Conservation (phyloP, 2,888 invertebrate species). For the Andricus quercusramuli region DNA sequence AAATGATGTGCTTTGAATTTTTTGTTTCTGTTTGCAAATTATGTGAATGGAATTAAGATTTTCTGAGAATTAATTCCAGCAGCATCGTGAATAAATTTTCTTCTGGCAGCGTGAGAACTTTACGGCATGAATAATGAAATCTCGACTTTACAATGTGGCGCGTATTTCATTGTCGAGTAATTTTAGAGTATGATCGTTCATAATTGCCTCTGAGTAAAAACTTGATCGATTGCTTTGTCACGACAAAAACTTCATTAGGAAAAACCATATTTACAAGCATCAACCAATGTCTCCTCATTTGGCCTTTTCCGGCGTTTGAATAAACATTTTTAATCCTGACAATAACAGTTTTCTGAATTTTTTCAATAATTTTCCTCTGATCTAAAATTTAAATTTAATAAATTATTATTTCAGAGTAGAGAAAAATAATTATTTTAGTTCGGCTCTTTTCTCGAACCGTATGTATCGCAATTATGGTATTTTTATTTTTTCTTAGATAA, state of each 20-base stretch:
- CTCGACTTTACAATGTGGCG: not conserved
- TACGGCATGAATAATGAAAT: not conserved
- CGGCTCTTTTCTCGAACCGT: not conserved
- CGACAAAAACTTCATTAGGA: not conserved
- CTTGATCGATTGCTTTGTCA: not conserved
- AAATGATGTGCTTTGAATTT: not conserved
- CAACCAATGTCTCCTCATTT: not conserved
- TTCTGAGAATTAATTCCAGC: not conserved
- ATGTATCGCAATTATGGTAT: not conserved
- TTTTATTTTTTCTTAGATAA: not conserved
- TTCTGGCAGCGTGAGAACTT: not conserved
- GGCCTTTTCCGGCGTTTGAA: not conserved
- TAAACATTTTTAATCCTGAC: not conserved
- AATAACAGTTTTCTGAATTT: not conserved
- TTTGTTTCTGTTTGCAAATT: not conserved
- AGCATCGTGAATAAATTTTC: slow-evolving; percentile 1
- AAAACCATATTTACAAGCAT: not conserved
- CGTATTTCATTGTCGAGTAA: slow-evolving; percentile 3
- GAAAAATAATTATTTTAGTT: not conserved
- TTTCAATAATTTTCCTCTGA: not conserved
- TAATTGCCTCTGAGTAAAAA: not conserved
- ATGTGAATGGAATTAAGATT: not conserved
- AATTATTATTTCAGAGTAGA: not conserved
- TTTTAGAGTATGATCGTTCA: slow-evolving; percentile 2
- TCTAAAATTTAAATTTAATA: not conserved